phyloP scores from a whole-genome alignment of 2,888 invertebrate genomes.

The Capitulum mitella region DNA sequence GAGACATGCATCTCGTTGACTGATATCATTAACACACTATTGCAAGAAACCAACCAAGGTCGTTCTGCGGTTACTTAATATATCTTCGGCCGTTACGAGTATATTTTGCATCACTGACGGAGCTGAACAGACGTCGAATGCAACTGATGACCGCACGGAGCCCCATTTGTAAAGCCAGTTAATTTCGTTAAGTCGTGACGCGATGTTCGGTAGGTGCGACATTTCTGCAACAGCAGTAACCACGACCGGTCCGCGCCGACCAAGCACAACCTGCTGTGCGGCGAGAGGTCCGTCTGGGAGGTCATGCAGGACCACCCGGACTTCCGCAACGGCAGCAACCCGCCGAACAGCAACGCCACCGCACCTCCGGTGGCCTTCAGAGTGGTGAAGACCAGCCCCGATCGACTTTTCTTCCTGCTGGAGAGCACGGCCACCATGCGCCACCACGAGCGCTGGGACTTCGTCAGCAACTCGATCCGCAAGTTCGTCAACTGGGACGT shows the following conservation, averaged over 20 bases:
- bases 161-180: too few species aligned
- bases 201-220: too few species aligned
- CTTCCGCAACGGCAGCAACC: conserved; percentile 37
- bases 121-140: too few species aligned
- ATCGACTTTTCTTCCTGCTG: conserved; percentile 20
- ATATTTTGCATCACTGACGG: too few species aligned
- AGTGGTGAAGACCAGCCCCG: neutral
- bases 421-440: conserved; percentile 25
- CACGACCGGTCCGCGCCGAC: conserved; percentile 41
- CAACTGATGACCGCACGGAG: too few species aligned
- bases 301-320: conserved; percentile 41
- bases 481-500: conserved; percentile 54
- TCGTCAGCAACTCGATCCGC: conserved; percentile 52
- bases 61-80: too few species aligned
- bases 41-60: too few species aligned
- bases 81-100: too few species aligned
- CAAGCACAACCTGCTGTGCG: conserved; percentile 42
- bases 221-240: conserved; percentile 56
- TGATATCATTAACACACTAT: too few species aligned
- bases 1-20: too few species aligned
- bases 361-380: neutral
- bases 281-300: conserved; percentile 41
- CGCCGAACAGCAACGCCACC: neutral
- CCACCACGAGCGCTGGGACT: conserved; percentile 53
- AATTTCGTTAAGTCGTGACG: too few species aligned